phyloP scores from a whole-genome alignment of 2,113 vertebrate genomes.

The Ibidorhyncha struthersii region DNA sequence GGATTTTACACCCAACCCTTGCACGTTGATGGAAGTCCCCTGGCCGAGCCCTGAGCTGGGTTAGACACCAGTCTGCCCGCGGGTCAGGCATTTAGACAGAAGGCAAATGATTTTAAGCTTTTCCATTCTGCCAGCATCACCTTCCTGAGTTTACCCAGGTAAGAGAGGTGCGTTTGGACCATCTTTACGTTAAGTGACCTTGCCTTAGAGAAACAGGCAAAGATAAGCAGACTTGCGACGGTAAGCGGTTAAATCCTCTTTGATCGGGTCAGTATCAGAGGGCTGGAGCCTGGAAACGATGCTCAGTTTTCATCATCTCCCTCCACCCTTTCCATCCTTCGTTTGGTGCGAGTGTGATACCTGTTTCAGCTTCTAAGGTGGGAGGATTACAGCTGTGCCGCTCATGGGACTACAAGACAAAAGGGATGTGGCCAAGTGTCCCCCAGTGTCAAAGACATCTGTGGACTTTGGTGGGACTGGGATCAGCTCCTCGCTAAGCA shows the following conservation, averaged over 20 bases:
- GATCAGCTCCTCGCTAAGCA: background rate
- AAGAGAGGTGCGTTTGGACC: background rate
- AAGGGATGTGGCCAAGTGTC: fast-evolving
- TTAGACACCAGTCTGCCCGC: background rate
- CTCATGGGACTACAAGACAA: background rate
- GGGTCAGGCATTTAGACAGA: background rate
- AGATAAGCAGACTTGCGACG: fast-evolving
- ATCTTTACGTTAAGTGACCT: background rate
- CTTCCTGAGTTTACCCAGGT: background rate
- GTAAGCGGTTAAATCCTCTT: background rate
- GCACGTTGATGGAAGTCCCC: fast-evolving
- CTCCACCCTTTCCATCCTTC: background rate
- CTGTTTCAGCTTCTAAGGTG: background rate
- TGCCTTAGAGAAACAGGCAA: background rate
- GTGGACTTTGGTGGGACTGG: background rate
- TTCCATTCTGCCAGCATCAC: background rate
- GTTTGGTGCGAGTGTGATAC: background rate
- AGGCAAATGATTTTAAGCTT: background rate
- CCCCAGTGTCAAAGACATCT: fast-evolving
- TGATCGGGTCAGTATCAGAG: background rate
- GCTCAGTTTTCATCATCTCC: background rate
- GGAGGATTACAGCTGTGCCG: background rate
- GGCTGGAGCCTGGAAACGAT: background rate
- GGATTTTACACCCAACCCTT: background rate
- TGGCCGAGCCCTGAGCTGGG: background rate